Evolutionary conservation across 2,888 invertebrate species (phyloP).

Genomic region (Creontiades dilutus): DNA sequence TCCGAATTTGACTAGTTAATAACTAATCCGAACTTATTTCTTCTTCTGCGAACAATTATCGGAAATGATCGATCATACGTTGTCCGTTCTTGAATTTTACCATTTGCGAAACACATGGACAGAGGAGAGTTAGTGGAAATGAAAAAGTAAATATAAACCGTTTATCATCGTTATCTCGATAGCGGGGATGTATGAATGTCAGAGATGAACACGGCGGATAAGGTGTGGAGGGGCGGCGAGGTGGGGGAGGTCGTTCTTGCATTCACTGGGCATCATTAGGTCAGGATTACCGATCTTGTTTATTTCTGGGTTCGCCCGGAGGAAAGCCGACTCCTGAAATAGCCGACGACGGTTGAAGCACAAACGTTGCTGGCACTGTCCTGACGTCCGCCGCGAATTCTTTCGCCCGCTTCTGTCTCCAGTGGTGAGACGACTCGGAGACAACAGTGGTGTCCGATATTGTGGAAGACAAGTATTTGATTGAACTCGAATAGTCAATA

Average conservation of each 20-base stretch:
- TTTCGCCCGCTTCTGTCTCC: not conserved
- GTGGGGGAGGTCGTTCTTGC: not conserved
- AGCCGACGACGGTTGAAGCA: constrained; percentile 25
- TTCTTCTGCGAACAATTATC: too few relatives aligned
- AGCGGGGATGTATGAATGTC: not conserved
- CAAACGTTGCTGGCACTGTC: constrained; percentile 40
- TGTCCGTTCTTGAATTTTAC: not conserved
- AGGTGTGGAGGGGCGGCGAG: not conserved
- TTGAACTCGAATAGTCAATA: too few relatives aligned
- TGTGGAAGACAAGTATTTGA: too few relatives aligned
- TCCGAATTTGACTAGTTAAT: too few relatives aligned
- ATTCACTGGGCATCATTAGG: constrained; percentile 23
- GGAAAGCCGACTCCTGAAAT: constrained; percentile 48
- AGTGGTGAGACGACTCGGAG: not conserved
- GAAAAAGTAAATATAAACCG: not conserved
- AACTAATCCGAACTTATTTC: too few relatives aligned
- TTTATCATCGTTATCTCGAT: constrained; percentile 5
- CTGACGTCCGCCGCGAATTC: constrained; percentile 5
- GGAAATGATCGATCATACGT: too few relatives aligned
- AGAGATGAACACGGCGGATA: not conserved
- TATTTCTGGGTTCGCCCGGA: constrained; percentile 16
- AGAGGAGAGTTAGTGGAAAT: not conserved
- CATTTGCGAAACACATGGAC: not conserved
- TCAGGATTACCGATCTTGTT: constrained; percentile 42
- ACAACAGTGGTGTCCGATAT: too few relatives aligned